A percentile compares a stretch with the other conserved stretches of the same genome.
Conservation (phyloP, 2,888 invertebrate species). For the Lucinisca nassula region DNA sequence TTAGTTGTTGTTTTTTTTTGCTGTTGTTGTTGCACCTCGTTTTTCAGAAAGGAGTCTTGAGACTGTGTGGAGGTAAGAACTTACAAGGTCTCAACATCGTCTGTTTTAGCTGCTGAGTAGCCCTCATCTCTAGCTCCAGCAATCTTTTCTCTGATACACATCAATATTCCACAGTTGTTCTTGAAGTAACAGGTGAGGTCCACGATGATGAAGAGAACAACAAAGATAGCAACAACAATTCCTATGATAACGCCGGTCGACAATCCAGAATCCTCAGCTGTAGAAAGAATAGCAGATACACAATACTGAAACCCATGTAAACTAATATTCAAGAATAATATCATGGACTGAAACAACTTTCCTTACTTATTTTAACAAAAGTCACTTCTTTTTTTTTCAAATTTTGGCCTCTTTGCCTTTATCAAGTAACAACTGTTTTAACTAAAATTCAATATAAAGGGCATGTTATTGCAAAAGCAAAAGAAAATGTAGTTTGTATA, state of each 20-base stretch:
- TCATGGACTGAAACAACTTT: no score
- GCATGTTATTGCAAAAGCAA: no score
- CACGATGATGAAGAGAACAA: constrained; percentile 92
- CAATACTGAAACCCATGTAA: neutral
- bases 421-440: no score
- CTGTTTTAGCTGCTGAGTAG: constrained; percentile 69
- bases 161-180: constrained; percentile 89
- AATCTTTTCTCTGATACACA: constrained; percentile 82
- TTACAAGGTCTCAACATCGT: constrained; percentile 73
- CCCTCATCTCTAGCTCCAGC: constrained; percentile 72
- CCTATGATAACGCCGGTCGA: constrained; percentile 92
- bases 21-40: no score
- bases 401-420: no score
- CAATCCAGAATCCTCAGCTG: constrained; percentile 56
- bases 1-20: no score
- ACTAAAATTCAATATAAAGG: no score
- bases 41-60: no score
- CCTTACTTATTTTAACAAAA: no score
- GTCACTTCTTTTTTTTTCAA: no score
- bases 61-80: no score
- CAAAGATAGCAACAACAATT: constrained; percentile 93
- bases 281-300: neutral
- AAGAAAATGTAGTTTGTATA: no score
- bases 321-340: neutral
- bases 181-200: constrained; percentile 94